These are phyloP conservation scores for Tetramorium simillimum DNA, from an alignment of 1,140 invertebrate genomes.

Conservation along the genomic window DNA sequence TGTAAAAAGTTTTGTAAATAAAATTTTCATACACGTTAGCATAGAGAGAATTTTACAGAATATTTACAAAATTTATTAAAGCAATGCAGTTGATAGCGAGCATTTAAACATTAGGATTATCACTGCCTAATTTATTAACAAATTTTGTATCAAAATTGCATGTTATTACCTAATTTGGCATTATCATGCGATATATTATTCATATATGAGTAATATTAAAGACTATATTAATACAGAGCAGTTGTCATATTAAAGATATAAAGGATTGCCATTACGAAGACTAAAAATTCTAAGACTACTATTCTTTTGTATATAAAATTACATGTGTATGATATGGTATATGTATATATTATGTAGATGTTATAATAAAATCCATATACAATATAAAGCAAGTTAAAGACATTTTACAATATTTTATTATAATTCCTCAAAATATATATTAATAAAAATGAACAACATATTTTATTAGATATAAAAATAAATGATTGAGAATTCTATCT, in stretches of 20 bases:
- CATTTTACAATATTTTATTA: constrained; percentile 29
- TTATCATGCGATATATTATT: constrained; percentile 64
- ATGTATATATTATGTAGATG: constrained; percentile 73
- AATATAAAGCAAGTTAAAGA: constrained; percentile 68
- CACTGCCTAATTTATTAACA: constrained; percentile 75
- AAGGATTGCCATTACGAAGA: constrained; percentile 65
- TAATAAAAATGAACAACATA: neutral
- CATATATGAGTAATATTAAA: constrained; percentile 53
- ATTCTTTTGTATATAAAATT: constrained; percentile 69
- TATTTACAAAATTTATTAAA: constrained; percentile 66
- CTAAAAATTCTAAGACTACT: constrained; percentile 36
- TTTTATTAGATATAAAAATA: constrained; percentile 8
- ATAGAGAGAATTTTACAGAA: constrained; percentile 64
- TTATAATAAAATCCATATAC: constrained; percentile 67
- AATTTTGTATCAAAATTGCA: constrained; percentile 62
- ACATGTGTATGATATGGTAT: constrained; percentile 64
- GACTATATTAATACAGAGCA: constrained; percentile 58
- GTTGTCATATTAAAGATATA: constrained; percentile 36
- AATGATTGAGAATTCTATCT: neutral
- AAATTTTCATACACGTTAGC: constrained; percentile 68
- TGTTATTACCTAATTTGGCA: constrained; percentile 63
- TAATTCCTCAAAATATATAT: constrained; percentile 51
- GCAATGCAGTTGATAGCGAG: constrained; percentile 59
- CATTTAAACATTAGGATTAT: constrained; percentile 72
- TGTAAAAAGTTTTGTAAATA: constrained; percentile 80